Evolutionary conservation across 2,888 invertebrate species (phyloP).

Genomic region (Drosophila aldrichi): DNA sequence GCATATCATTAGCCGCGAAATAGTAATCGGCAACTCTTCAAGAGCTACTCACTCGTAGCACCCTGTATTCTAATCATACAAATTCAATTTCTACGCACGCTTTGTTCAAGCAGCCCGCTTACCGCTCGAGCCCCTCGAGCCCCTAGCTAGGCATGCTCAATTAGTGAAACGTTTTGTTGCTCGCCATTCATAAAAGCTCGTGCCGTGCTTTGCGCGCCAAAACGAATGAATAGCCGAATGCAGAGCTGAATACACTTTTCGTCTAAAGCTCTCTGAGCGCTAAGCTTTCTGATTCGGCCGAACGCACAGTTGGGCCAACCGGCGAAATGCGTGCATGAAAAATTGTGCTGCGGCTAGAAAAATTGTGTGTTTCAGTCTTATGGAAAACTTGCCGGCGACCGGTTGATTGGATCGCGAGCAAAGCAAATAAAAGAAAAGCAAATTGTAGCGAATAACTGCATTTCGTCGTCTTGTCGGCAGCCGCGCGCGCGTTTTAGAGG

Average conservation of each 20-base stretch:
- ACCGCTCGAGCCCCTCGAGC: neutral
- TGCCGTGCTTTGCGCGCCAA: slow-evolving; percentile 65
- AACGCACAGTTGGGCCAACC: slow-evolving; percentile 61
- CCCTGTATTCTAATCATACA: slow-evolving; percentile 58
- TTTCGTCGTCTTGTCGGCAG: slow-evolving; percentile 1
- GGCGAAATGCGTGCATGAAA: slow-evolving; percentile 69
- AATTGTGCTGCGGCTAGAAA: slow-evolving; percentile 69
- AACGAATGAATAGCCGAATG: slow-evolving; percentile 36
- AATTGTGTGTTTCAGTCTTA: slow-evolving; percentile 74
- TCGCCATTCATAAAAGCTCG: slow-evolving; percentile 70
- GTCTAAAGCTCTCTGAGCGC: slow-evolving; percentile 46
- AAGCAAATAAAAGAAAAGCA: neutral
- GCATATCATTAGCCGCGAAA: neutral
- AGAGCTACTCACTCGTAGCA: slow-evolving; percentile 31
- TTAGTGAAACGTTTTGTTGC: slow-evolving; percentile 49
- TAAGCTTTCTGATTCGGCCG: slow-evolving; percentile 41
- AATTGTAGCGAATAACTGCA: neutral
- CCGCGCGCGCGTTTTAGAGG: slow-evolving; percentile 4
- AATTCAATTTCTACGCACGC: slow-evolving; percentile 60
- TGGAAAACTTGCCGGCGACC: slow-evolving; percentile 77
- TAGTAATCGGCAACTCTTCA: neutral
- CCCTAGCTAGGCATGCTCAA: slow-evolving; percentile 44
- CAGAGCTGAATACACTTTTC: slow-evolving; percentile 48
- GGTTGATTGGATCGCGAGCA: slow-evolving; percentile 73
- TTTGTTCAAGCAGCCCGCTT: slow-evolving; percentile 37